Evolutionary conservation across 2,888 invertebrate genomes (phyloP).

Genomic region (Cantharis nigra): DNA sequence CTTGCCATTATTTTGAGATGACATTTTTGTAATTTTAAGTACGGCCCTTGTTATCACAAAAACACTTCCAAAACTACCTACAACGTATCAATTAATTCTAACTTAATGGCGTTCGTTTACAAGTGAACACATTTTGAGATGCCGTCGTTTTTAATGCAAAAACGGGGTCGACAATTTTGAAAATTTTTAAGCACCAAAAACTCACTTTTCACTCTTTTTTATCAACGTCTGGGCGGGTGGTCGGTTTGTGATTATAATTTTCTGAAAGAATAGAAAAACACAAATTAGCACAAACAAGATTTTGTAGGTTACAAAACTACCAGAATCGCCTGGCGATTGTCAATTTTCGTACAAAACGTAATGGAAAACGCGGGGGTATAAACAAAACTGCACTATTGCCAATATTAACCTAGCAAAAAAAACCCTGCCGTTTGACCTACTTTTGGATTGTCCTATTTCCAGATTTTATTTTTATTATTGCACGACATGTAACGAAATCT

Average conservation of each 20-base stretch:
- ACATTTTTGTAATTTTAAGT: slow-evolving; percentile 38
- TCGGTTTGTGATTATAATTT: slow-evolving; percentile 9
- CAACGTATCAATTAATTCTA: slow-evolving; percentile 21
- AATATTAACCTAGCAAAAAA: slow-evolving; percentile 15
- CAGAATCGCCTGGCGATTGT: background rate
- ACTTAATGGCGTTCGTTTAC: slow-evolving; percentile 20
- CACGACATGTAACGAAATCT: background rate
- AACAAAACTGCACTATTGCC: slow-evolving; percentile 10
- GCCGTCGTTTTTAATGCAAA: slow-evolving; percentile 8
- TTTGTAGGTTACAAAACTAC: background rate
- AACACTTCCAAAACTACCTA: slow-evolving; percentile 40
- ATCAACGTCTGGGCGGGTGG: slow-evolving; percentile 2
- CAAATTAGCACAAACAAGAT: background rate
- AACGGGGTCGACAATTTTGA: background rate
- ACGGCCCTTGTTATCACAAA: slow-evolving; percentile 28
- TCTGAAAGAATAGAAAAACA: slow-evolving; percentile 12
- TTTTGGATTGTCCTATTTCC: slow-evolving; percentile 25
- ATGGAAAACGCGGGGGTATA: background rate
- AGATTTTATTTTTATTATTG: slow-evolving; percentile 6
- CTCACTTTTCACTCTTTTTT: slow-evolving; percentile 18
- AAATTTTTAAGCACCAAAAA: slow-evolving; percentile 16
- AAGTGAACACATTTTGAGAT: slow-evolving; percentile 28
- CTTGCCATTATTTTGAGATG: slow-evolving; percentile 47
- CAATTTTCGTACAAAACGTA: background rate
- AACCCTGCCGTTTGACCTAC: slow-evolving; percentile 24